Percentiles rank a stretch among this genome's conserved stretches.
Conservation (phyloP, 2,113 vertebrate species). For the Apeltes quadracus region DNA sequence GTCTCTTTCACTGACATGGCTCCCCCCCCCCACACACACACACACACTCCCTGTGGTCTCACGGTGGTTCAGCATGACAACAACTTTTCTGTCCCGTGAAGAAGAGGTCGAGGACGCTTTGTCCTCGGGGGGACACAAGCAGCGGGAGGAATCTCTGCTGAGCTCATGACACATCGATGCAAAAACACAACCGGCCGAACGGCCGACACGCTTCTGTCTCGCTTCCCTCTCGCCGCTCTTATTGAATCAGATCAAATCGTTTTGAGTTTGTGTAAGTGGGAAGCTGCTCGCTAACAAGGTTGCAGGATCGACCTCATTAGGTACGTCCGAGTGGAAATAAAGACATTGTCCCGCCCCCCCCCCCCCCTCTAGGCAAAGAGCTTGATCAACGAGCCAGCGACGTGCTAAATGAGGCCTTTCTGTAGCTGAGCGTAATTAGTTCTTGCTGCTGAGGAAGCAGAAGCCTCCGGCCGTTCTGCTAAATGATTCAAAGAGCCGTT, state of each 20-base stretch:
- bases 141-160: background rate
- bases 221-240: background rate
- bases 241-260: background rate
- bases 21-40: background rate
- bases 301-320: too few relatives aligned
- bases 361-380: background rate
- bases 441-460: slow-evolving; percentile 8
- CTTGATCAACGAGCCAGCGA: slow-evolving; percentile 7
- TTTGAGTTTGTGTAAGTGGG: too few relatives aligned
- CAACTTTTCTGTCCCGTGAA: slow-evolving; percentile 18
- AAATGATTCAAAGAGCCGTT: background rate
- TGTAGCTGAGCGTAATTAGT: slow-evolving; percentile 23
- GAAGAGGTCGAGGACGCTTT: background rate
- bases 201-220: background rate
- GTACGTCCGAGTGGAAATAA: too few relatives aligned
- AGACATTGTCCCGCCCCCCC: too few relatives aligned
- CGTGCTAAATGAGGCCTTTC: slow-evolving; percentile 24
- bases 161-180: background rate
- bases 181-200: background rate
- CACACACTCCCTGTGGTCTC: background rate
- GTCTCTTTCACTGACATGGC: too few relatives aligned
- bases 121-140: slow-evolving; percentile 14
- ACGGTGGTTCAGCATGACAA: background rate
- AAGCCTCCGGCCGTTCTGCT: background rate
- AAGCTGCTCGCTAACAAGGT: too few relatives aligned